Percentiles rank a stretch among this genome's conserved stretches.
These are phyloP conservation scores for Agelaius phoeniceus DNA, from an alignment of 2,113 vertebrate species.

Conservation along the genomic window DNA sequence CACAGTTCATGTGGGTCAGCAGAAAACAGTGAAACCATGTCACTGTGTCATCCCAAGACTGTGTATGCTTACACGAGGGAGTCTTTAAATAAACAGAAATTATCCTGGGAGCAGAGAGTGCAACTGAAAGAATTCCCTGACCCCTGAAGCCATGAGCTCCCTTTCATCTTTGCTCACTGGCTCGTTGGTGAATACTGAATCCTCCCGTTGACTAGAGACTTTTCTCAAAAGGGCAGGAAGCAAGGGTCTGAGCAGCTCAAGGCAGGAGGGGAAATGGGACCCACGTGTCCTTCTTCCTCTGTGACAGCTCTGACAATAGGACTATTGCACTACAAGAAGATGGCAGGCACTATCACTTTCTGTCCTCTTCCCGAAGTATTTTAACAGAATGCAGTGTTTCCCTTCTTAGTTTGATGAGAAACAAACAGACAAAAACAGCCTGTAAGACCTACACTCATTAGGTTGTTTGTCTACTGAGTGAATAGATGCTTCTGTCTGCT, in stretches of 20 bases:
- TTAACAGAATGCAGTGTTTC: conserved; percentile 14
- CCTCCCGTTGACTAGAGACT: background rate
- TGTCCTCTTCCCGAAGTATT: background rate
- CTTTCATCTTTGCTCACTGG: background rate
- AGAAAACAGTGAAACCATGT: background rate
- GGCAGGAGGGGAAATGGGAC: conserved; percentile 16
- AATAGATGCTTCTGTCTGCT: background rate
- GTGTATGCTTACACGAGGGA: background rate
- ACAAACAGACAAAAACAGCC: background rate
- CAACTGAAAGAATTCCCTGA: background rate
- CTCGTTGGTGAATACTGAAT: background rate
- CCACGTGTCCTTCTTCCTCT: background rate
- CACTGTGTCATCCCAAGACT: background rate
- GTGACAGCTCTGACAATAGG: background rate
- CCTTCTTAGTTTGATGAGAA: background rate
- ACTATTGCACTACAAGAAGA: background rate
- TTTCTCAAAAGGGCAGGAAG: background rate
- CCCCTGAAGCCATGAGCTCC: background rate
- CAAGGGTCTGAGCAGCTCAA: background rate
- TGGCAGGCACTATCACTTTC: background rate
- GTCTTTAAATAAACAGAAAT: conserved; percentile 15
- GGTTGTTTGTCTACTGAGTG: background rate
- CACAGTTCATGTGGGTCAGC: fast-evolving
- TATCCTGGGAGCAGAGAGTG: background rate
- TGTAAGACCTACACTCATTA: background rate